Evolutionary conservation across 2,797 vertebrate species (phyloP), one percentile per base, ranked within the genome.

Genomic region (Ctenosaura bakeri): DNA sequence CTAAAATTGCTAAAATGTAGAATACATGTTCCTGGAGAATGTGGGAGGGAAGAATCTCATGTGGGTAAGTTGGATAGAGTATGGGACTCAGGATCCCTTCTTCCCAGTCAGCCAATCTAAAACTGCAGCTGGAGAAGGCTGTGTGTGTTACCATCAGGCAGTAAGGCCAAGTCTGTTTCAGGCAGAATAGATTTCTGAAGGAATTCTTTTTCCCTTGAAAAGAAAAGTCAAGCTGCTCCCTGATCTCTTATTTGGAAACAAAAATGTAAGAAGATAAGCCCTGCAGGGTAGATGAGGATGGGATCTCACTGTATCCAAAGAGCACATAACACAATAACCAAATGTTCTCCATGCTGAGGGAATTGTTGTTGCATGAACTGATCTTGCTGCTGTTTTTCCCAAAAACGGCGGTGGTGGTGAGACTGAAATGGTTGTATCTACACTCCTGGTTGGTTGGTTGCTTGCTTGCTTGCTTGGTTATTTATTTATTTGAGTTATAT

Each of bases 241-340:
- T 88, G 16, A n/a, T 54, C 42, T 79, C 66, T 87, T 79, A 66
- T 66, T 83, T 62, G 35, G 62, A 78, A 87, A n/a, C 59, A 64
- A 54, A 64, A 54, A 78, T 78, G 56, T 87, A 56, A 5, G 74
- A 26, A 80, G 22, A 52, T 2, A 20, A 66, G 10, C 6, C 16
- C 1, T 12, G 20, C 62, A 10, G 4, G 12, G n/a, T 14, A 16
- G 14, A 13, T 4, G 26, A 20, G 26, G 1, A 9, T 12, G 4
- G 12, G 32, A 81, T 69, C 50, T 5, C 59, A 54, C 18, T 26
- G 7, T 50, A 10, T 69, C 32, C 64, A 29, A 81, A 66, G 50
- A 38, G 50, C 1, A 66, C 26, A 50, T 50, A 59, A 52, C 29
- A 59, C n/a, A 42, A 76, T 76, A 86, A 86, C 4, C 32, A 38